Base-by-base conservation (phyloP, 2,797 vertebrate genomes). In the Perdix hodgsoniae region DNA sequence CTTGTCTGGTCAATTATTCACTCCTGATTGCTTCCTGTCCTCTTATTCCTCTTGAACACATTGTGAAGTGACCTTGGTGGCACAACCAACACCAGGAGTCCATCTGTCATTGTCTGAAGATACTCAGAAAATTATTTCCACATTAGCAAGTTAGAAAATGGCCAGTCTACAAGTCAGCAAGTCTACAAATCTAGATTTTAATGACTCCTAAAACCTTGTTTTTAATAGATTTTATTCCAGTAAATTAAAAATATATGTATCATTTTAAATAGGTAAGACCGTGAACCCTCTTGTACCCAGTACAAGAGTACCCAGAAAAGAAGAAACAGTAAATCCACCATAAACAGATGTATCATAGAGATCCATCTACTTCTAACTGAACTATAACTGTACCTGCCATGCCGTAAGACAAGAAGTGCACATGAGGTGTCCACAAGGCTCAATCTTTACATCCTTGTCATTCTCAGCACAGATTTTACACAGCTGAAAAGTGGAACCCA, bases 391-490 rank as follows among this genome's bases (percentile, higher is more conserved):
- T 98, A 98, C 98, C 98, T 98, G 98, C 98, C 98, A 98, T 0
- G 98, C 98, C 22, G 98, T 98, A 44, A 98, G 97, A 88, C 98
- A 98, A 57, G 98, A 98, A 39, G 98, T 98, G 82, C 98, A 98
- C 98, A 98, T 98, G 73, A 98, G 96, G 94, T 98, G 98, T 60
- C 98, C 98, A 89, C 98, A 98, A 72, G 98, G 98, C 72, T 98
- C 98, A 89, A 98, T 98, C 96, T 98, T 98, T 94, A 98, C 98
- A 29, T 98, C 98, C 94, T 98, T 98, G 90, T 98, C 98, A 49
- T 98, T 98, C 89, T 98, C 98, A 37, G 98, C 98, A 95, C 98
- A 98, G 77, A 98, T 98, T 96, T 98, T 98, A 96, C 98, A 98
- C 14, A 98, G 97, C 76, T 98, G 98, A 91, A 98, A 98, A 12